Evolutionary conservation across 2,797 vertebrate species (phyloP).

Genomic region (Hippoglossus hippoglossus): DNA sequence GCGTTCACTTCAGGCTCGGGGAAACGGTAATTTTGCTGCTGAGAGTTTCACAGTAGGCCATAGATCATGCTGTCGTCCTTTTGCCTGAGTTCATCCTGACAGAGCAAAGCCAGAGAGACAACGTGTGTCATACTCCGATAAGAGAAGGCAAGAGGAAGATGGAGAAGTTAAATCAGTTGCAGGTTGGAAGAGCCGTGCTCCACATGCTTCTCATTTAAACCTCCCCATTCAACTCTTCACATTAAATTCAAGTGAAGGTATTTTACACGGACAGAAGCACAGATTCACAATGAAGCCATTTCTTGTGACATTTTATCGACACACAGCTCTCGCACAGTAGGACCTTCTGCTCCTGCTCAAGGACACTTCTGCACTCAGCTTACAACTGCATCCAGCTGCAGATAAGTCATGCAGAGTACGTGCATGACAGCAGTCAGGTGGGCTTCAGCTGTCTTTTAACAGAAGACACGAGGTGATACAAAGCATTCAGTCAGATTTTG

Average conservation of each 20-base stretch:
- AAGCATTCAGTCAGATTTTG: neutral
- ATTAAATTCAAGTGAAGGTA: conserved; percentile 21
- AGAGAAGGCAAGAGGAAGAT: conserved; percentile 36
- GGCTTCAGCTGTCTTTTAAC: neutral
- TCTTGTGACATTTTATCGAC: too few species aligned
- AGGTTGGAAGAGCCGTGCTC: conserved; percentile 42
- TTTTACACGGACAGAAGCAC: too few species aligned
- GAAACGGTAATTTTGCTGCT: conserved; percentile 82
- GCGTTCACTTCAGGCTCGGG: conserved; percentile 84
- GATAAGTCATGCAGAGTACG: neutral
- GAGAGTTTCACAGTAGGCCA: neutral
- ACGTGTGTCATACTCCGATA: conserved; percentile 35
- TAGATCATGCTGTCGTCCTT: conserved; percentile 44
- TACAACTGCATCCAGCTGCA: neutral
- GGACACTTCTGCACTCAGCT: too few species aligned
- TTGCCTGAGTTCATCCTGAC: conserved; percentile 18
- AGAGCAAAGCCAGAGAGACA: conserved; percentile 39
- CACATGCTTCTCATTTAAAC: conserved; percentile 59
- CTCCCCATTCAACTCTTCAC: conserved; percentile 22
- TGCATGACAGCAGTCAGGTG: neutral
- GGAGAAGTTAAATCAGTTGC: conserved; percentile 61
- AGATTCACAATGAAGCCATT: too few species aligned
- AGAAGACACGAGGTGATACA: neutral
- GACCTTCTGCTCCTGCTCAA: too few species aligned
- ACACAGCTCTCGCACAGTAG: too few species aligned